A percentile compares a stretch with the other conserved stretches of the same genome.
phyloP scores from a whole-genome alignment of 2,797 vertebrate genomes.

The Hirundo rustica region DNA sequence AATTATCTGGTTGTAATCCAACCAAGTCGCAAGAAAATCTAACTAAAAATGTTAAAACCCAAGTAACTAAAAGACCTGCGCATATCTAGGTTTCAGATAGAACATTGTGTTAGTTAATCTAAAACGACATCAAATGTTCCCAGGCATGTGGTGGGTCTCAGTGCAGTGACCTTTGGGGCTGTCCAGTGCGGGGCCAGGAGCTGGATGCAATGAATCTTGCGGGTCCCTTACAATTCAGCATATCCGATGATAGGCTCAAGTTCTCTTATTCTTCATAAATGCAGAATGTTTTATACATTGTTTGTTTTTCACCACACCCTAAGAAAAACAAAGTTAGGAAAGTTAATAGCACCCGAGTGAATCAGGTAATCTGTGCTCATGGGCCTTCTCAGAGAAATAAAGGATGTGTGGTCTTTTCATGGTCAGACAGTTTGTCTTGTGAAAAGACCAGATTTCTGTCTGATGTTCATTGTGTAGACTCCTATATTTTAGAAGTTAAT shows the following conservation, averaged over 20 bases:
- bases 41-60: neutral
- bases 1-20: neutral
- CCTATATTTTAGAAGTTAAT: neutral
- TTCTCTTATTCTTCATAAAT: neutral
- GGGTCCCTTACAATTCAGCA: neutral
- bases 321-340: neutral
- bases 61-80: accelerated
- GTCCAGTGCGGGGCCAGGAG: neutral
- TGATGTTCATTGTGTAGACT: neutral
- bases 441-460: neutral
- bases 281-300: neutral
- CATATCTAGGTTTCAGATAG: neutral
- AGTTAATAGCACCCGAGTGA: neutral
- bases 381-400: neutral
- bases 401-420: neutral
- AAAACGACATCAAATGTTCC: neutral
- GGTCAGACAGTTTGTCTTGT: neutral
- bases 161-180: neutral
- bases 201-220: accelerated
- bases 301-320: neutral
- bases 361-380: neutral
- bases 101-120: neutral
- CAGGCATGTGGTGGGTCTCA: neutral
- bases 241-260: neutral
- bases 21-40: neutral